Base-by-base conservation (phyloP, 1,140 invertebrate species). In the Drosophila littoralis region DNA sequence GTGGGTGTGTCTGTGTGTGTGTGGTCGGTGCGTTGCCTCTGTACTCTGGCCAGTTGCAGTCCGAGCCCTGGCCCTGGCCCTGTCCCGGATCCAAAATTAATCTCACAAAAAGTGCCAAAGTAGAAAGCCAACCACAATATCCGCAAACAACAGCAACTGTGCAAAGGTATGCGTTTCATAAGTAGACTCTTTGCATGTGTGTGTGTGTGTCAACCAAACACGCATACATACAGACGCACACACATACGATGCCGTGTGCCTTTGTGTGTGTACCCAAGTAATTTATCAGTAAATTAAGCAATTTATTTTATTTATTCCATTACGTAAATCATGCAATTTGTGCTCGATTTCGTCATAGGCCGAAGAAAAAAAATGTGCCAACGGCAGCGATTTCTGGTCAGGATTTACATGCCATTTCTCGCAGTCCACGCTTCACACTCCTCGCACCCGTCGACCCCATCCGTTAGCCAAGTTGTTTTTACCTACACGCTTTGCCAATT, bases 221-320 rank as follows among this genome's bases (percentile, higher is more conserved):
- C 22, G n/a, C 48, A 50, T n/a, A 32, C 12, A 9, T 32, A 9
- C 63, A 38, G 32, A 36, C 46, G 46, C 64, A 50, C 36, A 35
- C 13, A 33, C 45, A 67, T 42, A 6, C 3, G 17, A 28, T 33
- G 22, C 35, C 46, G 17, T 43, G 38, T 9, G 28, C 13, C 15
- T 58, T 35, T 43, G 15, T 35, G 9, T 69, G 60, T 75, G 74
- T 89, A 81, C 71, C 61, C 75, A 81, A 84, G 84, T 89, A 91
- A 91, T 91, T 91, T 91, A 91, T 91, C 89, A 91, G 89, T 91
- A 91, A 91, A 91, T 91, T 91, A 91, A 91, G 89, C 89, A 91
- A 91, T 91, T 91, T 91, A 89, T 91, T 91, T 91, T 91, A 91
- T 91, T 91, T 91, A 91, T 91, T 91, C 89, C 85, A 85, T 91